Evolutionary conservation across 2,888 invertebrate genomes (phyloP), one percentile per base, ranked within the genome.

Genomic region (Galeopsomyia nigrocyanea): DNA sequence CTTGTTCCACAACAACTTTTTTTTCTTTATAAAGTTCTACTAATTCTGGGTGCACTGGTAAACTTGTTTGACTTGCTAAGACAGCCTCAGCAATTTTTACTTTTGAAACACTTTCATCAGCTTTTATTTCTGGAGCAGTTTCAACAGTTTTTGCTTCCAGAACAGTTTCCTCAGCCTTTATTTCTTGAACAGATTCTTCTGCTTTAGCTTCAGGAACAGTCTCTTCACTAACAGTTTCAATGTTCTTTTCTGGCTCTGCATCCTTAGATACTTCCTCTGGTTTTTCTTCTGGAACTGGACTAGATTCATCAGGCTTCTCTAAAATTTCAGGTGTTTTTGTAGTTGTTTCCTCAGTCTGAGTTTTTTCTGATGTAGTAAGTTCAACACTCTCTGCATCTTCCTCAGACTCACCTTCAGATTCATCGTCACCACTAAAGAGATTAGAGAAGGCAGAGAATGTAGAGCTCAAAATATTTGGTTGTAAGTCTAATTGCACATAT

Each of bases 391-490:
- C 49, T 19, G 5, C 13, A 39, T 71, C 55, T 56, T 62, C 50
- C 14, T 61, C 62, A 49, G 56, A 39, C 31, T 53, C 49, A 17
- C n/a, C 16, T 61, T 19, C 7, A 50, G 31, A 55, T 46, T 46
- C 61, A 62, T 68, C 46, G 9, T 1, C 17, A 68, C 9, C 56
- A 47, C 49, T 61, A 22, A 67, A 57, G 13, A 72, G 64, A 65
- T 51, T 66, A 61, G 73, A 50, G 17, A 71, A 5, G n/a, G 47
- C 62, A 64, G 68, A 39, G 39, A 74, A 66, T 58, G 71, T 55
- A 17, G 74, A 75, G 26, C 31, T 60, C 46, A 74, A 39, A 50
- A 74, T 49, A 67, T 68, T 71, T 56, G 75, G 74, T 47, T 71
- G 71, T 13, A 76, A 31, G 39, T 74, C 47, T 16, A 71, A 61